Evolutionary conservation across 2,113 vertebrate genomes (phyloP).

Genomic region (Oenanthe oenanthe): DNA sequence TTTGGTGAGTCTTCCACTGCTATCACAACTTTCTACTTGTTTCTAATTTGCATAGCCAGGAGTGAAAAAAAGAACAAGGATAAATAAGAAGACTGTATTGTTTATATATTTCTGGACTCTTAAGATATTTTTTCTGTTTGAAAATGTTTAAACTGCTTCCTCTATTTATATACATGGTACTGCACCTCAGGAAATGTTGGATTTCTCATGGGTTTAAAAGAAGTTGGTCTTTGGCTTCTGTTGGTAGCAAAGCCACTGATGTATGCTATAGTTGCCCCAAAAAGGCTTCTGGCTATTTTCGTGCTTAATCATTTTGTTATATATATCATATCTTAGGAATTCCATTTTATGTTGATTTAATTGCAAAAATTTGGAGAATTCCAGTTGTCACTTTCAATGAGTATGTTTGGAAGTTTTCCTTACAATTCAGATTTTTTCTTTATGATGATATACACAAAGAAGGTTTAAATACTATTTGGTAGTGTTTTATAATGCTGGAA

Average conservation of each 20-base stretch:
- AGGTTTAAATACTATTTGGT: not conserved
- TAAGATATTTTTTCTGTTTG: not conserved
- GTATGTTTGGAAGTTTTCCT: not conserved
- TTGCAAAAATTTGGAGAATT: not conserved
- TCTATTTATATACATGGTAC: accelerated
- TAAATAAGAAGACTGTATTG: not conserved
- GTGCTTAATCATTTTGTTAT: not conserved
- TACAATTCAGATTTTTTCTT: not conserved
- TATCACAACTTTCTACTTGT: not conserved
- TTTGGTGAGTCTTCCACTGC: not conserved
- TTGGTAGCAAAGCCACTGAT: not conserved
- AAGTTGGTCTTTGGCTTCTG: not conserved
- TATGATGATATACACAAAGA: not conserved
- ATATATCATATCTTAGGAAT: not conserved
- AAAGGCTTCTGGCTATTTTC: not conserved
- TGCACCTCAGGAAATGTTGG: not conserved
- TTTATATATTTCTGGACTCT: not conserved
- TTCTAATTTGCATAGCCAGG: not conserved
- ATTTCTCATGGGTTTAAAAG: not conserved
- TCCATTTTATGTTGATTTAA: not conserved
- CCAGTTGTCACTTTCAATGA: not conserved
- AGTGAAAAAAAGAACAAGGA: not conserved
- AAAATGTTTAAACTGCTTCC: not conserved
- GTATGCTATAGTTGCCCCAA: not conserved
- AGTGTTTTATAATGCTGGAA: not conserved